phyloP scores from a whole-genome alignment of 2,888 invertebrate species.

The Drosophila acutilabella region DNA sequence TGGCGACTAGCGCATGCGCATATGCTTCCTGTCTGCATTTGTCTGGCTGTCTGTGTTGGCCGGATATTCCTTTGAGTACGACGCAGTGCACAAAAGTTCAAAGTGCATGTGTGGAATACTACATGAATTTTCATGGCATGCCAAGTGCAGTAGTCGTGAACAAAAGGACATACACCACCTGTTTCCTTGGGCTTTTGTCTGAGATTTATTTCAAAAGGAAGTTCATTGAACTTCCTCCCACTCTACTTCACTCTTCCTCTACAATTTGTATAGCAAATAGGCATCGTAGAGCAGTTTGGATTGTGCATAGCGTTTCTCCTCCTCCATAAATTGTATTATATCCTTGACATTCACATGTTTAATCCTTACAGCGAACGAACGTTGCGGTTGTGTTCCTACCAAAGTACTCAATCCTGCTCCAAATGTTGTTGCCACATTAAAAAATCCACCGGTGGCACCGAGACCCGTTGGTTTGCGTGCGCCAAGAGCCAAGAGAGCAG shows the following conservation, averaged over 20 bases:
- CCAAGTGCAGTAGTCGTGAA: constrained; percentile 48
- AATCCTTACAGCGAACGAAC: constrained; percentile 21
- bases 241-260: not conserved
- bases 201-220: constrained; percentile 52
- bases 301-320: constrained; percentile 42
- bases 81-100: constrained; percentile 70
- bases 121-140: constrained; percentile 48
- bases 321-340: constrained; percentile 56
- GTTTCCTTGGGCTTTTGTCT: constrained; percentile 76
- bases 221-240: constrained; percentile 66
- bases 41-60: constrained; percentile 24
- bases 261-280: constrained; percentile 56
- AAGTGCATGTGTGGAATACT: constrained; percentile 64
- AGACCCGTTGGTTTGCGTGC: constrained; percentile 23
- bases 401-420: not conserved
- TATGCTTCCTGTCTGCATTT: constrained; percentile 70
- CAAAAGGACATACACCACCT: constrained; percentile 74
- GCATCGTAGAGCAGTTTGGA: constrained; percentile 55
- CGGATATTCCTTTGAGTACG: constrained; percentile 76
- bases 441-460: not conserved
- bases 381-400: not conserved
- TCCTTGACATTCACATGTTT: constrained; percentile 59
- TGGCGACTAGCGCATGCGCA: constrained; percentile 68
- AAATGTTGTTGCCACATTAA: not conserved
- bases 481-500: constrained; percentile 61